Evolutionary conservation across 2,113 vertebrate species (phyloP).

Genomic region (Callaeas wilsoni): DNA sequence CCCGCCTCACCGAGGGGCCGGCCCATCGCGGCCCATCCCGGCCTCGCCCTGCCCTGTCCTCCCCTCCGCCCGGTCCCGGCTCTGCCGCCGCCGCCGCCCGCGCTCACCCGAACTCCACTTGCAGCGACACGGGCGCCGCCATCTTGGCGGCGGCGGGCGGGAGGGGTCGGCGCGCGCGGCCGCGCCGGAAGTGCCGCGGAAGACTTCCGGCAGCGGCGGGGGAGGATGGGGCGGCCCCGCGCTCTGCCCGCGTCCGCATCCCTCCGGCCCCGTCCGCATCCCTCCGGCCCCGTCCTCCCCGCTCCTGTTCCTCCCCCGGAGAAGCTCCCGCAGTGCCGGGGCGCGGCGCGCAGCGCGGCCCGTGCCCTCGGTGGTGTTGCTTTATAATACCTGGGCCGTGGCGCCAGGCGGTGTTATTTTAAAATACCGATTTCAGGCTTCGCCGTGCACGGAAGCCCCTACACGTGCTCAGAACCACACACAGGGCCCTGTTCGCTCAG

Average conservation of each 20-base stretch:
- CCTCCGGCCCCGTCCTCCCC: background rate
- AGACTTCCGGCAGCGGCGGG: background rate
- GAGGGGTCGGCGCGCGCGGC: background rate
- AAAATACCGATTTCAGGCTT: background rate
- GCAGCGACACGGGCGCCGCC: conserved; percentile 85
- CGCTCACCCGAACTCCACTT: conserved; percentile 91
- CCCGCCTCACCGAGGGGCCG: background rate
- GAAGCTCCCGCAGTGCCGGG: background rate
- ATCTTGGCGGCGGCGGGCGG: conserved; percentile 72
- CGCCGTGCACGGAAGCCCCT: accelerated
- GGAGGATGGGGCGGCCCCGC: accelerated
- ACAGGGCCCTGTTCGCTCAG: background rate
- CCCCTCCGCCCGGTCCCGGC: background rate
- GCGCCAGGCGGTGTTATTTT: accelerated
- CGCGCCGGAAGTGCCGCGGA: background rate
- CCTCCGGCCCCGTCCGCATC: background rate
- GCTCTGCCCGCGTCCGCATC: too few relatives aligned
- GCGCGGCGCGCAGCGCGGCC: background rate
- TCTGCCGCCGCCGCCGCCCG: background rate
- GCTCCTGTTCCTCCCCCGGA: background rate
- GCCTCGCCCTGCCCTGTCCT: background rate
- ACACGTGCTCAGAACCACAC: background rate
- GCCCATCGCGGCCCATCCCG: background rate
- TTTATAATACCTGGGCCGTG: background rate
- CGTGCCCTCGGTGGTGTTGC: accelerated